Evolutionary conservation across 2,113 vertebrate species (phyloP).

Genomic region (Rhinolophus ferrumequinum): DNA sequence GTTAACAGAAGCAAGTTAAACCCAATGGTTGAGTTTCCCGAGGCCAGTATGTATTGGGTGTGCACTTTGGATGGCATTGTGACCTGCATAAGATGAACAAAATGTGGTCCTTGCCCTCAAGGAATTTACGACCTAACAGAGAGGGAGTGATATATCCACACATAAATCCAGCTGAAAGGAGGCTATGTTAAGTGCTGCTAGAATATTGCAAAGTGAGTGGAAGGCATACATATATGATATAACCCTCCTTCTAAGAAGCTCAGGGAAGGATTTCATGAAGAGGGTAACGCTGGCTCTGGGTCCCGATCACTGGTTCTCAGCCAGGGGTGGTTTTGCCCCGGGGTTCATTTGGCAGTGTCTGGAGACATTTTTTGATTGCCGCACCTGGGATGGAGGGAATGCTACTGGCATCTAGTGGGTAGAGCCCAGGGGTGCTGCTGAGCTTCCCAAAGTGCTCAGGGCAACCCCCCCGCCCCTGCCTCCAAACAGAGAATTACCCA

Average conservation of each 20-base stretch:
- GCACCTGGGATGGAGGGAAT: background rate
- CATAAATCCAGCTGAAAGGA: background rate
- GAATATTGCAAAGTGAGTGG: background rate
- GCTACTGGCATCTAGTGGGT: background rate
- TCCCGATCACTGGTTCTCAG: background rate
- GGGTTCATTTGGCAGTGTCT: background rate
- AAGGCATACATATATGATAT: background rate
- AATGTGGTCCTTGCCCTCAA: background rate
- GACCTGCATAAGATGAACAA: background rate
- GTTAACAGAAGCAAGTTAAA: constrained; percentile 5
- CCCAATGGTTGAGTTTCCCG: background rate
- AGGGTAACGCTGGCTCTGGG: background rate
- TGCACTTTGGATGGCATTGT: background rate
- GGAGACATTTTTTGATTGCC: background rate
- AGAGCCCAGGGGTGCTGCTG: background rate
- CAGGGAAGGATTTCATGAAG: background rate
- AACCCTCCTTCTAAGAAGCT: background rate
- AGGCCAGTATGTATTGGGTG: background rate
- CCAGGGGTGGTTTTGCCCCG: background rate
- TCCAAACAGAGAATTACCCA: background rate
- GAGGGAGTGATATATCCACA: background rate
- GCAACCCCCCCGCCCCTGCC: background rate
- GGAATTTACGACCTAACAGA: background rate
- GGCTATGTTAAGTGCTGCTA: background rate
- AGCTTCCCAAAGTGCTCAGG: background rate